phyloP scores from a whole-genome alignment of 2,888 invertebrate species.

The Embidobia sp. region DNA sequence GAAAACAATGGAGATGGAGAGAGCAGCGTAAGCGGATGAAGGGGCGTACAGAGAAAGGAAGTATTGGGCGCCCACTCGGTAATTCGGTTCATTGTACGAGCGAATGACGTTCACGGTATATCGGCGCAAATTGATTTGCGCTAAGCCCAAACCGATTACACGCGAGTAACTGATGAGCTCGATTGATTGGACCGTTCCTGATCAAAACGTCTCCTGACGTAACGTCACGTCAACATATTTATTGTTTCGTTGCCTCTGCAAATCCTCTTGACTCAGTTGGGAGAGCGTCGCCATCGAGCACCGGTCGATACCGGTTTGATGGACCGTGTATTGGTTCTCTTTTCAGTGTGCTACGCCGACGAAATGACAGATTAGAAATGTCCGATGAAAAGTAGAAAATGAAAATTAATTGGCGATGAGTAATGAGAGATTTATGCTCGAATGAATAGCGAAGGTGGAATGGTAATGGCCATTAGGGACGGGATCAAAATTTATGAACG shows the following conservation, averaged over 20 bases:
- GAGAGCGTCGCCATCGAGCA: not conserved
- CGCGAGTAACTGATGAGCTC: slow-evolving; percentile 55
- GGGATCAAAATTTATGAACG: too few relatives aligned
- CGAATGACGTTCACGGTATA: slow-evolving; percentile 71
- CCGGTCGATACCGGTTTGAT: too few relatives aligned
- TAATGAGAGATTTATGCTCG: too few relatives aligned
- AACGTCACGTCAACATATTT: slow-evolving; percentile 34
- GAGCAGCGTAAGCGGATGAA: slow-evolving; percentile 53
- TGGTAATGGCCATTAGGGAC: too few relatives aligned
- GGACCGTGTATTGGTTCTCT: too few relatives aligned
- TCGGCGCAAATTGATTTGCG: slow-evolving; percentile 71
- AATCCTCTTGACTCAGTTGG: not conserved
- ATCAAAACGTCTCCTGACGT: slow-evolving; percentile 19
- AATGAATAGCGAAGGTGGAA: too few relatives aligned
- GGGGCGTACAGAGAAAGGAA: slow-evolving; percentile 43
- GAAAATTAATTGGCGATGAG: too few relatives aligned
- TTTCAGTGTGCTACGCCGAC: too few relatives aligned
- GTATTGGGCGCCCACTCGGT: slow-evolving; percentile 47
- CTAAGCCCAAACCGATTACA: slow-evolving; percentile 57
- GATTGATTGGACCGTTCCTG: slow-evolving; percentile 43
- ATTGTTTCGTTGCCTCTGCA: slow-evolving; percentile 9
- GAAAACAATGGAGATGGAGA: slow-evolving; percentile 45
- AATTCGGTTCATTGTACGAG: slow-evolving; percentile 70
- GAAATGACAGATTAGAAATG: too few relatives aligned
- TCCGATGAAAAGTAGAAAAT: too few relatives aligned